phyloP scores from a whole-genome alignment of 2,797 vertebrate species.

The Oceanodroma leucorhoa region DNA sequence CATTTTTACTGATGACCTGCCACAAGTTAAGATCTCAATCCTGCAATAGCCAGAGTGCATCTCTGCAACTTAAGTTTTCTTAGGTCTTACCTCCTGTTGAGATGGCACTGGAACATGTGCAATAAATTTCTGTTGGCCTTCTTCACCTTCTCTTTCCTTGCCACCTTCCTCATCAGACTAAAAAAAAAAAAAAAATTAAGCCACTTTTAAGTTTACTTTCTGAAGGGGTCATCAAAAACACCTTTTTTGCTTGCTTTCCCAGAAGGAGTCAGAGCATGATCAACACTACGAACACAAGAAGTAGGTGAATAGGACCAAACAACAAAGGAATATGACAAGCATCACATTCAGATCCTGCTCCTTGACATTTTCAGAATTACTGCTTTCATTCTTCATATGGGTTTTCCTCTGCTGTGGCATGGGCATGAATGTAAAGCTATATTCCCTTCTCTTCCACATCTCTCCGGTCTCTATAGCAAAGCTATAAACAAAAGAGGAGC shows the following conservation, averaged over 20 bases:
- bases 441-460: not conserved
- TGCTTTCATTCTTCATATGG: not conserved
- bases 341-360: not conserved
- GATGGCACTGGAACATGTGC: conserved; percentile 95
- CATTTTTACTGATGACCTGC: not conserved
- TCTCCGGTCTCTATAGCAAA: not conserved
- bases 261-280: not conserved
- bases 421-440: not conserved
- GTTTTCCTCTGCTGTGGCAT: not conserved
- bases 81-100: conserved; percentile 87
- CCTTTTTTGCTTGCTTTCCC: not conserved
- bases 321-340: not conserved
- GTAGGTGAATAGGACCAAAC: not conserved
- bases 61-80: not conserved
- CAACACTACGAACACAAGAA: not conserved
- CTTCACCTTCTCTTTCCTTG: conserved; percentile 83
- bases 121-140: conserved; percentile 87
- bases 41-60: not conserved
- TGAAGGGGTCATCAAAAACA: not conserved
- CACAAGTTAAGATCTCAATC: not conserved
- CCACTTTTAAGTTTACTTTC: not conserved
- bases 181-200: not conserved
- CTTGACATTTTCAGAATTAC: not conserved
- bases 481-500: not conserved
- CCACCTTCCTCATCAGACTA: conserved; percentile 84